phyloP scores from a whole-genome alignment of 2,113 vertebrate species.

The Chauna torquata region DNA sequence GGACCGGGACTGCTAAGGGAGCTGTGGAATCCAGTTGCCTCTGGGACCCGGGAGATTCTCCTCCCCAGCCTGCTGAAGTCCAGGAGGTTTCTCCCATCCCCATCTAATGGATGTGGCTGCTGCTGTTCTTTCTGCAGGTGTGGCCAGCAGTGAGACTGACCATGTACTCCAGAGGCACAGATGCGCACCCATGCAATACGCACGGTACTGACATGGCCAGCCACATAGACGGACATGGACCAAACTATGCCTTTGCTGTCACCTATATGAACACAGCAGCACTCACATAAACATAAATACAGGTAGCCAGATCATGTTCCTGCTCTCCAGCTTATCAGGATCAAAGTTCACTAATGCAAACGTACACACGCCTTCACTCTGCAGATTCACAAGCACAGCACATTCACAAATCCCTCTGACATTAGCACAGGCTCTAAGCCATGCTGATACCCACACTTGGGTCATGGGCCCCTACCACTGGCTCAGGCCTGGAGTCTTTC shows the following conservation, averaged over 20 bases:
- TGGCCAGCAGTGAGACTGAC: neutral
- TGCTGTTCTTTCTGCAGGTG: neutral
- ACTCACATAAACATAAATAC: rapidly evolving
- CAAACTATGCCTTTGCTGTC: neutral
- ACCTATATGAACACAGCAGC: neutral
- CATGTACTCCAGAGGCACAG: neutral
- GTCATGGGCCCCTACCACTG: rapidly evolving
- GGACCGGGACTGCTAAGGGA: neutral
- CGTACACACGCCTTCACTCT: too few species aligned
- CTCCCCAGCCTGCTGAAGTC: neutral
- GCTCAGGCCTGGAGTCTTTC: neutral
- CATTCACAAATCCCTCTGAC: too few species aligned
- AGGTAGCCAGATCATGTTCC: neutral
- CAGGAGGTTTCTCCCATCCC: neutral
- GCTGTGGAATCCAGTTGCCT: neutral
- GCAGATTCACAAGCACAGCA: too few species aligned
- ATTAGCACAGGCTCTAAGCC: neutral
- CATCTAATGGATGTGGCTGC: neutral
- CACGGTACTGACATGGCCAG: neutral
- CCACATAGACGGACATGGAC: rapidly evolving
- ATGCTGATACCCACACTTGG: neutral
- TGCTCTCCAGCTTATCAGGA: neutral
- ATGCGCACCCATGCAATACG: rapidly evolving
- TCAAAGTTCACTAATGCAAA: neutral
- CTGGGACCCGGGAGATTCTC: neutral